Percentiles rank a stretch among this genome's conserved stretches.
Evolutionary conservation across 1,140 invertebrate species (phyloP).

Genomic region (Heterodera schachtii): DNA sequence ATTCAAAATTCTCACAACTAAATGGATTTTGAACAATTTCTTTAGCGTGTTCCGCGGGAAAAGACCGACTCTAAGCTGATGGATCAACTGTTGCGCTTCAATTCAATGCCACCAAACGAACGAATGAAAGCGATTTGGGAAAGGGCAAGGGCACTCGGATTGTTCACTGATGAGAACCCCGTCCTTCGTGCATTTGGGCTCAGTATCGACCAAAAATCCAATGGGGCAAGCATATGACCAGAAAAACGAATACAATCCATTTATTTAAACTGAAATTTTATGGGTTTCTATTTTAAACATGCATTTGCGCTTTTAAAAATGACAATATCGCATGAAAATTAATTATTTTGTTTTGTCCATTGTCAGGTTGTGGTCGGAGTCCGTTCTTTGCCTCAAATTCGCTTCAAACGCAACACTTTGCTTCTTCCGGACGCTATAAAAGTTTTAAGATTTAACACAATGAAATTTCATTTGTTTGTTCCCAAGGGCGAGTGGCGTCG

Average conservation of each 20-base stretch:
- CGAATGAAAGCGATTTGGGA: constrained; percentile 10
- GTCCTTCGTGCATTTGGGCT: constrained; percentile 18
- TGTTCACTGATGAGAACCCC: constrained; percentile 14
- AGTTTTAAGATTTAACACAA: background rate
- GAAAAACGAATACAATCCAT: background rate
- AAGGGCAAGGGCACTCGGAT: background rate
- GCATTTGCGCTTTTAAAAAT: too few species aligned
- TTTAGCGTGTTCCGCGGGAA: constrained; percentile 35
- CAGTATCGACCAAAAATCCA: constrained; percentile 15
- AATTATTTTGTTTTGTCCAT: background rate
- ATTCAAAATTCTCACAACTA: too few species aligned
- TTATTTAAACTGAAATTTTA: background rate
- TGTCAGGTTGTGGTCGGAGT: constrained; percentile 20
- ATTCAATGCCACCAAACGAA: constrained; percentile 16
- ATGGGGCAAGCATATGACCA: background rate
- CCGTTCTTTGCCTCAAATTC: constrained; percentile 13
- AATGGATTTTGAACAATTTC: too few species aligned
- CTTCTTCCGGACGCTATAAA: constrained; percentile 7
- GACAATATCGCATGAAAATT: too few species aligned
- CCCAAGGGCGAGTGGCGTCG: constrained; percentile 22
- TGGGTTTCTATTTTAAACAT: background rate
- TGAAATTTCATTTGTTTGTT: background rate
- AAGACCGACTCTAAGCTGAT: constrained; percentile 29
- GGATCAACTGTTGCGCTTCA: constrained; percentile 24
- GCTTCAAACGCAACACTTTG: constrained; percentile 1